These are phyloP conservation scores for Diacarnus erythraeanus DNA, from an alignment of 37 sponge, comb jelly and placozoan genomes.

Conservation along the genomic window DNA sequence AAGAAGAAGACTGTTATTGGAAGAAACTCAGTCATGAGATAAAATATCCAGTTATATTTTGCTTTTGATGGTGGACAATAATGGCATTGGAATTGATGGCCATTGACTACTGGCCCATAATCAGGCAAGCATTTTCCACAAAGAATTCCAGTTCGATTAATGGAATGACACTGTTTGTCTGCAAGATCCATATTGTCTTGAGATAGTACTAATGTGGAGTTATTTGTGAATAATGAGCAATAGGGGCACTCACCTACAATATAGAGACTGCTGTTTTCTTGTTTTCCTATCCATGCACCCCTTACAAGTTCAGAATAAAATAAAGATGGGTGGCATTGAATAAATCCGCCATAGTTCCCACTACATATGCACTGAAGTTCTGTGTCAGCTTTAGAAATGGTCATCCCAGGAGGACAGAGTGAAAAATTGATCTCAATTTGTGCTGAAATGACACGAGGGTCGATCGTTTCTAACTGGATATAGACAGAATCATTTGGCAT, in stretches of 20 bases:
- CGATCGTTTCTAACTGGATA: conserved; percentile 28
- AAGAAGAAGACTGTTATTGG: conserved; percentile 49
- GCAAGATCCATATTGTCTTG: neutral
- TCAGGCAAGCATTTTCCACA: conserved; percentile 56
- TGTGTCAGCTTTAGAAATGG: neutral
- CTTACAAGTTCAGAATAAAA: conserved; percentile 6
- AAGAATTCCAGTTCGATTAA: conserved; percentile 45
- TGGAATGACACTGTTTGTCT: conserved; percentile 3
- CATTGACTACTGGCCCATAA: conserved; percentile 42
- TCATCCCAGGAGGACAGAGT: conserved; percentile 65
- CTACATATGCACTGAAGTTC: conserved; percentile 14
- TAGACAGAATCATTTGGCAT: neutral
- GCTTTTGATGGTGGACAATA: neutral
- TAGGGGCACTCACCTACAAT: conserved; percentile 26
- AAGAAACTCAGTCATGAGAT: conserved; percentile 44
- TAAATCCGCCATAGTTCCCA: conserved; percentile 1
- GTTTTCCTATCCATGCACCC: conserved; percentile 26
- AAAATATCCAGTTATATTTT: conserved; percentile 36
- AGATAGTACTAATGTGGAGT: neutral
- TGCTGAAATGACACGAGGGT: conserved; percentile 44
- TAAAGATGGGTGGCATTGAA: conserved; percentile 3
- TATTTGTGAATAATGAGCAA: neutral
- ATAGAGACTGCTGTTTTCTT: neutral
- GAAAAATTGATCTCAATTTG: conserved; percentile 26
- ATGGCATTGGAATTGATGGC: conserved; percentile 20